Percentiles rank a stretch among this genome's conserved stretches.
Evolutionary conservation across 2,797 vertebrate genomes (phyloP).

Genomic region (Ptychobarbus kaznakovi): DNA sequence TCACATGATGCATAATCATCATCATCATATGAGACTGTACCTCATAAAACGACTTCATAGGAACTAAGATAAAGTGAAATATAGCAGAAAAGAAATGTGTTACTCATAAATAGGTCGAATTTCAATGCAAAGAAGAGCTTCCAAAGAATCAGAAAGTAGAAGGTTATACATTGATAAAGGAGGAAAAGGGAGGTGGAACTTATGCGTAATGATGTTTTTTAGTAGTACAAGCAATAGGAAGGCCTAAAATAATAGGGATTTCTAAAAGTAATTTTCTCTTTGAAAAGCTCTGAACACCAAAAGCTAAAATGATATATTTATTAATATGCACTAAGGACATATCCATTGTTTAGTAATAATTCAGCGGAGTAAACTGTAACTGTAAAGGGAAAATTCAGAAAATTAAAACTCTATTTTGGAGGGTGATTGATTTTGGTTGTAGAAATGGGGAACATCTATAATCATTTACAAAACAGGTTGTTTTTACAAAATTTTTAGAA

Average conservation of each 20-base stretch:
- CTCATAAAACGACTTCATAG: background rate
- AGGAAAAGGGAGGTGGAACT: background rate
- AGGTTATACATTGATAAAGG: background rate
- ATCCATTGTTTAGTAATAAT: background rate
- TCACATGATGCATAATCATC: background rate
- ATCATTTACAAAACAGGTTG: background rate
- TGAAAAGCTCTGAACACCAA: background rate
- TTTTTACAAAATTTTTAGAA: background rate
- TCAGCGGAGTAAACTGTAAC: no score
- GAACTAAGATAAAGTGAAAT: background rate
- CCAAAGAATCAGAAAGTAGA: background rate
- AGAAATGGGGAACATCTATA: background rate
- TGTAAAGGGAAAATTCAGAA: background rate
- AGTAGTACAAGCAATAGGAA: background rate
- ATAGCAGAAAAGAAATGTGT: background rate
- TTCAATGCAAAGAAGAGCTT: background rate
- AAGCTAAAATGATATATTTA: background rate
- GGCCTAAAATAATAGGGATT: background rate
- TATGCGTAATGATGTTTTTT: background rate
- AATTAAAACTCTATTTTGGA: background rate
- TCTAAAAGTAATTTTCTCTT: background rate
- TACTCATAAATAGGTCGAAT: background rate
- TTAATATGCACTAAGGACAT: background rate
- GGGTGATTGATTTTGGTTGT: background rate
- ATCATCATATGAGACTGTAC: background rate